Evolutionary conservation across 1,140 invertebrate genomes (phyloP), one percentile per base, ranked within the genome.

Genomic region (Dinothrombium tinctorium): DNA sequence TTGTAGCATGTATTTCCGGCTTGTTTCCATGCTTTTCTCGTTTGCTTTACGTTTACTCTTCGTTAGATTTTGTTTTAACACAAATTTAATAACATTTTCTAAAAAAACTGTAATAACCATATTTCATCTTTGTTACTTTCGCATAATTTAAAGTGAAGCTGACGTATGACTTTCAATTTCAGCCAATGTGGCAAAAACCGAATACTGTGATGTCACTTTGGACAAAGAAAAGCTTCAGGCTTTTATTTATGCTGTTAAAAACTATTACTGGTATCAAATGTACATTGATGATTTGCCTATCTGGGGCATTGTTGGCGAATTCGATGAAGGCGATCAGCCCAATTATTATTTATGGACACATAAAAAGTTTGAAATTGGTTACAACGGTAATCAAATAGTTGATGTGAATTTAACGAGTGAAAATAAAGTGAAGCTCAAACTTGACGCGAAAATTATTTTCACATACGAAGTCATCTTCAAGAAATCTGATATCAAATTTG

Each of bases 191-290:
- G 57, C 68, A 29, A 72, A 72, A 48, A 73, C 71, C 14, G 65
- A 75, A 43, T 90, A 84, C 52, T 96, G 89, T 63, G 71, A 74
- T 52, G 73, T 89, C n/a, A 66, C 71, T 51, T 59, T 98, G 25
- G 70, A 69, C 48, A 74, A 89, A 49, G 77, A 83, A 51, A 75
- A 79, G 50, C 71, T 76, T 42, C 84, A 90, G 54, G 76, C 83
- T 1, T 89, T 99, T 56, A 68, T 79, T 0, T 98, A 96, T 67
- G 92, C 92, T 24, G 86, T 99, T 2, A 87, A 89, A 60, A 96
- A 96, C 60, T 83, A 96, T 56, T 99, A 99, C 61, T 98, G 87
- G 84, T 99, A 98, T 62, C 90, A 99, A 61, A 96, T 98, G 90
- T 99, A 98, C 54, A 77, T 99, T 44, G 94, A 98, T 64, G 87